These are phyloP conservation scores for Cololabis saira DNA, from an alignment of 2,113 vertebrate genomes.

Conservation along the genomic window DNA sequence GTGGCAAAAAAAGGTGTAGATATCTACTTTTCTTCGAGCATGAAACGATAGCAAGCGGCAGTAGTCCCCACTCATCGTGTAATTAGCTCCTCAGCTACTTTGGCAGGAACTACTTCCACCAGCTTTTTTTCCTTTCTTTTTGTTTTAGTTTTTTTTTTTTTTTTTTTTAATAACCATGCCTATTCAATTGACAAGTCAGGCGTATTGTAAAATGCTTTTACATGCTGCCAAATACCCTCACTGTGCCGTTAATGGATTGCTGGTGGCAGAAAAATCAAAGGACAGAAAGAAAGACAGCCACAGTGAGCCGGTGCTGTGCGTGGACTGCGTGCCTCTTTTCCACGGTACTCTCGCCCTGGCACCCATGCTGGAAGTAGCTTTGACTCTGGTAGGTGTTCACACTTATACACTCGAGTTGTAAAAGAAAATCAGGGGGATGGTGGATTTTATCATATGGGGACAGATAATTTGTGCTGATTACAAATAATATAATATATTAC, in stretches of 20 bases:
- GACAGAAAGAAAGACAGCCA: constrained; percentile 82
- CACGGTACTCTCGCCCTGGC: constrained; percentile 93
- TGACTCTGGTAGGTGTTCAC: constrained; percentile 87
- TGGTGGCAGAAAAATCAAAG: constrained; percentile 90
- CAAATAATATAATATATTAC: too few species aligned
- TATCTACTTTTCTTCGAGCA: constrained; percentile 47
- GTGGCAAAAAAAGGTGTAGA: constrained; percentile 23
- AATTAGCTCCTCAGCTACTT: constrained; percentile 20
- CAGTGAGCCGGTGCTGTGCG: constrained; percentile 82
- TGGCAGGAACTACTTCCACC: neutral
- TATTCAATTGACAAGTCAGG: constrained; percentile 91
- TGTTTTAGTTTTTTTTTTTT: neutral
- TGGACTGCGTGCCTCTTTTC: constrained; percentile 95
- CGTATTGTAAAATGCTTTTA: constrained; percentile 96
- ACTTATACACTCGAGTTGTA: too few species aligned
- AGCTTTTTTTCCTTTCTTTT: too few species aligned
- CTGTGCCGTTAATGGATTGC: constrained; percentile 90
- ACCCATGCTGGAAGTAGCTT: constrained; percentile 94
- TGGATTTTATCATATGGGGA: too few species aligned
- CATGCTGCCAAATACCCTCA: constrained; percentile 94
- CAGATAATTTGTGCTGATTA: too few species aligned
- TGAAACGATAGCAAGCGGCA: constrained; percentile 58
- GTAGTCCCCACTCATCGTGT: constrained; percentile 7
- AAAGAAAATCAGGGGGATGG: too few species aligned
- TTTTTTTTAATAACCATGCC: constrained; percentile 77